These are phyloP conservation scores for Psilopogon haemacephalus DNA, from an alignment of 2,113 vertebrate genomes.

Conservation along the genomic window DNA sequence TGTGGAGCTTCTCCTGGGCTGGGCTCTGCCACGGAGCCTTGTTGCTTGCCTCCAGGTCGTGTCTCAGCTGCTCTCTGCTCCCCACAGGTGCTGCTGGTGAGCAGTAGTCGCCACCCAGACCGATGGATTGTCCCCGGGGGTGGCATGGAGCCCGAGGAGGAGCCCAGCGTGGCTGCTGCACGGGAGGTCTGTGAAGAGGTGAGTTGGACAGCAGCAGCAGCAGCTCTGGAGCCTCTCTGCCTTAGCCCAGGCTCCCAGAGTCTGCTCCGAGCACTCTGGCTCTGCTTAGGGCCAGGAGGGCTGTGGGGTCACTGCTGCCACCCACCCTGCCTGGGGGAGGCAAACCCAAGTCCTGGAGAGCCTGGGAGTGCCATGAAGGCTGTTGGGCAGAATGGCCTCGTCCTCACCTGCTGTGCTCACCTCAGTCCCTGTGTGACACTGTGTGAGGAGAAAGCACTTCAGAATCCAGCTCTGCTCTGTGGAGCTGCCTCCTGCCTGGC, in stretches of 20 bases:
- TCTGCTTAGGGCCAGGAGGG: neutral
- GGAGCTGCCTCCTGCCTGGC: neutral
- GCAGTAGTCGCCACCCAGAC: slow-evolving; percentile 96
- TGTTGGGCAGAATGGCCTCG: neutral
- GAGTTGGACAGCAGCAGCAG: neutral
- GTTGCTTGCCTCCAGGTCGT: neutral
- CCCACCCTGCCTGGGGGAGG: neutral
- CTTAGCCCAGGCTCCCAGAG: rapidly evolving
- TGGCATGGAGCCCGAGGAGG: slow-evolving; percentile 97
- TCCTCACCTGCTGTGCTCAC: neutral
- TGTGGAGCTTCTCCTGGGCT: neutral
- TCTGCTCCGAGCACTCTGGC: neutral
- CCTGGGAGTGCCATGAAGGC: neutral
- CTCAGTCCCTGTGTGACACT: neutral
- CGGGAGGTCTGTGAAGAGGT: slow-evolving; percentile 99
- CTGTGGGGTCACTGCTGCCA: neutral
- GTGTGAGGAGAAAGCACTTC: neutral
- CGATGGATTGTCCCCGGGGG: slow-evolving; percentile 98
- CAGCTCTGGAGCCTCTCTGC: neutral
- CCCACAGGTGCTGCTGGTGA: slow-evolving; percentile 91
- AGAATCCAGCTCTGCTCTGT: neutral
- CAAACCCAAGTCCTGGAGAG: neutral
- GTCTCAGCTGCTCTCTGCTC: neutral
- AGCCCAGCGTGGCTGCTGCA: slow-evolving; percentile 88
- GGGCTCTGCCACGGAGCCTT: neutral